Evolutionary conservation across 2,797 vertebrate species (phyloP).

Genomic region (Astyanax mexicanus): DNA sequence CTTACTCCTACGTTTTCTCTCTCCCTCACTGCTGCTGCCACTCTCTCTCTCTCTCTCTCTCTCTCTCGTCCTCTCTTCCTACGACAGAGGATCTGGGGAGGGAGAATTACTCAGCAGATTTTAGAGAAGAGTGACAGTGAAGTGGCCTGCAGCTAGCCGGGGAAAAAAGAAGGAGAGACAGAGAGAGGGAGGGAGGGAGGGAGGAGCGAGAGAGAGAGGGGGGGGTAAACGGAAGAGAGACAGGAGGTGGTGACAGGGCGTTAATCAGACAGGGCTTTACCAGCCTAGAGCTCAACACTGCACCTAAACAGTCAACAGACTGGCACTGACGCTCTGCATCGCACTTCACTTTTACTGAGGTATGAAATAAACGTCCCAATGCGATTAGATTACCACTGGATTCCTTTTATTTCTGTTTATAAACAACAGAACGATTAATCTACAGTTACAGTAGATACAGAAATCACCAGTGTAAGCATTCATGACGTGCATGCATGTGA

Average conservation of each 20-base stretch:
- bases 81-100: slow-evolving; percentile 57
- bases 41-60: background rate
- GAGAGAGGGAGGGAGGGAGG: slow-evolving; percentile 53
- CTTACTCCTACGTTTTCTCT: slow-evolving; percentile 54
- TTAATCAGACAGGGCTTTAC: slow-evolving; percentile 59
- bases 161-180: slow-evolving; percentile 54
- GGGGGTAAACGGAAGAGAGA: slow-evolving; percentile 57
- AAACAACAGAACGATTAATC: no score
- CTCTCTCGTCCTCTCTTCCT: slow-evolving; percentile 8
- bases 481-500: no score
- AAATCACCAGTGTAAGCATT: no score
- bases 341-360: slow-evolving; percentile 11
- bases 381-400: no score
- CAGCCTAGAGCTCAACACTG: slow-evolving; percentile 38
- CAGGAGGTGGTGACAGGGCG: slow-evolving; percentile 54
- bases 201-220: slow-evolving; percentile 56
- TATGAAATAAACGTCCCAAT: no score
- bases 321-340: slow-evolving; percentile 27
- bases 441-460: no score
- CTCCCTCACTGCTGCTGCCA: background rate
- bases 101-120: slow-evolving; percentile 82
- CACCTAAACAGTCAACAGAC: slow-evolving; percentile 41
- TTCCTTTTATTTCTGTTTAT: no score
- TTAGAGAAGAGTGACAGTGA: slow-evolving; percentile 59
- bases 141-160: slow-evolving; percentile 57